Evolutionary conservation across 1,140 invertebrate genomes (phyloP).

Genomic region (Drosophila sp.): DNA sequence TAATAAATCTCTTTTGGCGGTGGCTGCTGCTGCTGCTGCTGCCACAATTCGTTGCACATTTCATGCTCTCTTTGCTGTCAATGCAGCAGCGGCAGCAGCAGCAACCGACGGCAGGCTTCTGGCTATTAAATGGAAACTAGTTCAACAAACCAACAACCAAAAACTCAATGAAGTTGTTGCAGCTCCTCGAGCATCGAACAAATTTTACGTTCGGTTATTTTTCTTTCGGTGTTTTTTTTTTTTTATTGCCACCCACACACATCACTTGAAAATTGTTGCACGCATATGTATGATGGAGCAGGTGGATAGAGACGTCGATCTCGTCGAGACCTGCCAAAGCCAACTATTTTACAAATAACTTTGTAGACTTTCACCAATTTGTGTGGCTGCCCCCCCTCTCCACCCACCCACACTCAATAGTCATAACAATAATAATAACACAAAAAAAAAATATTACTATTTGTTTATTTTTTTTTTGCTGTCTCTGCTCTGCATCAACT

Average conservation of each 20-base stretch:
- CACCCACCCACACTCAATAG: too few relatives aligned
- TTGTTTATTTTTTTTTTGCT: constrained; percentile 29
- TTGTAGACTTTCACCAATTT: constrained; percentile 71
- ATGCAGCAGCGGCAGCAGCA: neutral
- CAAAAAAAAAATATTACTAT: constrained; percentile 37
- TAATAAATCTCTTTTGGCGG: constrained; percentile 66
- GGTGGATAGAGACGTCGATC: constrained; percentile 1
- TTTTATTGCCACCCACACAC: constrained; percentile 41
- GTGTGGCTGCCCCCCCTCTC: constrained; percentile 46
- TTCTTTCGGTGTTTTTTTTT: constrained; percentile 1
- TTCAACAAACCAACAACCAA: constrained; percentile 62
- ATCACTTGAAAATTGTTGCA: constrained; percentile 64
- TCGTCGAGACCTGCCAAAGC: constrained; percentile 20
- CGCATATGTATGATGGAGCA: constrained; percentile 43
- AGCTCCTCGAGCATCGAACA: constrained; percentile 35
- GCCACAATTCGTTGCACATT: constrained; percentile 80
- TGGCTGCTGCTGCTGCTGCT: constrained; percentile 40
- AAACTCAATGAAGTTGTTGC: constrained; percentile 71
- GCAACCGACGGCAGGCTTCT: constrained; percentile 33
- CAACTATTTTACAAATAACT: constrained; percentile 41
- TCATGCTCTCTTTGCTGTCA: constrained; percentile 75
- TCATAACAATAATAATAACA: constrained; percentile 14
- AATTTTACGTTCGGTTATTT: constrained; percentile 19
- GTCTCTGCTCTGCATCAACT: neutral
- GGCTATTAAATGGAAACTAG: constrained; percentile 76